Conservation (phyloP, 2,113 vertebrate species). For the Pogonocichla stellata region DNA sequence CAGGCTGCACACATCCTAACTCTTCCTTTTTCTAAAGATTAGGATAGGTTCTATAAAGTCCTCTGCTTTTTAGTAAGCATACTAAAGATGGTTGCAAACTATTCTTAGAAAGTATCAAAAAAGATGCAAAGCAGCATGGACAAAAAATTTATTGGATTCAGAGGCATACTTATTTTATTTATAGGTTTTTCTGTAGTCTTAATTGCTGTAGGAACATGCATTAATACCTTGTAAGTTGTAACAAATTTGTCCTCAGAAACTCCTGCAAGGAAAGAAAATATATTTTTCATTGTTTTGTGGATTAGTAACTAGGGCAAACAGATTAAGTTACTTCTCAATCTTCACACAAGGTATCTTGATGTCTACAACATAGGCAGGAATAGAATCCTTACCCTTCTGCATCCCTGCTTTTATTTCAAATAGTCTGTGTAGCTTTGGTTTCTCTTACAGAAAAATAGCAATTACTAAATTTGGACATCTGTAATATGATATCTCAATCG, state of each 20-base stretch:
- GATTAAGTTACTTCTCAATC: background rate
- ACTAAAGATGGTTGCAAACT: background rate
- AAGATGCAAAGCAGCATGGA: background rate
- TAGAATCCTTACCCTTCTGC: background rate
- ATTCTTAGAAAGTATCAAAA: background rate
- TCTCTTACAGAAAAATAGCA: background rate
- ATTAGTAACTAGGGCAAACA: background rate
- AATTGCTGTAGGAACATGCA: background rate
- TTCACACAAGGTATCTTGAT: background rate
- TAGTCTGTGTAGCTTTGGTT: background rate
- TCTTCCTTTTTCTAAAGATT: background rate
- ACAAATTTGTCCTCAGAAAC: background rate
- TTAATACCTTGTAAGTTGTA: background rate
- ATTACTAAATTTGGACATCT: background rate
- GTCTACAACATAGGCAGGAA: background rate
- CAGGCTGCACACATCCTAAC: background rate
- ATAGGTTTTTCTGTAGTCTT: background rate
- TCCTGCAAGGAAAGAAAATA: background rate
- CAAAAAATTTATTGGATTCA: background rate
- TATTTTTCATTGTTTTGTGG: background rate
- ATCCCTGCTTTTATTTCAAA: background rate
- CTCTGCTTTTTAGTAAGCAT: background rate
- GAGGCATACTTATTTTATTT: background rate
- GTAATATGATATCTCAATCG: background rate
- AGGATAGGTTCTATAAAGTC: background rate